Evolutionary conservation across 2,797 vertebrate genomes (phyloP), one percentile per base, ranked within the genome.

Genomic region (Lacerta bilineata): DNA sequence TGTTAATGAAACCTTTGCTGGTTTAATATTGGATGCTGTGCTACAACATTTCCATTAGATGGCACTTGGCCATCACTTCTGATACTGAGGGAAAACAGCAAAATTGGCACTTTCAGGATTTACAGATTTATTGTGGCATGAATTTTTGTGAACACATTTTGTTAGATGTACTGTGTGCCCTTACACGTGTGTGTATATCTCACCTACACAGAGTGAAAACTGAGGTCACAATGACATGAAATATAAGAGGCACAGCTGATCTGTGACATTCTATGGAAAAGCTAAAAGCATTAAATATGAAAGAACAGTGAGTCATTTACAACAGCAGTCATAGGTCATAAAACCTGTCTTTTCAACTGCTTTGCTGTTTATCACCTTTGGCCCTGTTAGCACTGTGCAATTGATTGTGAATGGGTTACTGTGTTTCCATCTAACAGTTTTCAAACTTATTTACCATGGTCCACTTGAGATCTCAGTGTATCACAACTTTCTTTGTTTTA

Each of bases 21-120:
- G 29, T 43, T 8, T 59, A 13, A 59, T 72, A 36, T 50, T 69
- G 15, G 4, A n/a, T 75, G 77, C 69, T 76, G 20, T 43, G n/a
- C 41, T 78, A 43, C 13, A 66, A 59, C 75, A 68, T 43, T 46
- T 75, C 83, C 89, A 81, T 61, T 85, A 79, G 77, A 27, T 90
- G 82, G 86, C 76, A 88, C 59, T 76, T 81, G 80, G 17, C 41
- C 25, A 69, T 80, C 36, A 75, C 1, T 74, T 80, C 18, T 33
- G 5, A 23, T n/a, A 25, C 5, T 25, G 33, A 2, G 11, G 18
- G 27, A 25, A 17, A n/a, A 1, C 3, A 86, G 41, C 41, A 46
- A 41, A 64, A 15, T 20, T 18, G 41, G 18, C 39, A 46, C 36
- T 27, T 68, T 55, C 27, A 13, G 6, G 33, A 5, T 6, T 36